Base-by-base conservation (phyloP, 1,140 invertebrate genomes). In the Diplogasteroides magnus region DNA sequence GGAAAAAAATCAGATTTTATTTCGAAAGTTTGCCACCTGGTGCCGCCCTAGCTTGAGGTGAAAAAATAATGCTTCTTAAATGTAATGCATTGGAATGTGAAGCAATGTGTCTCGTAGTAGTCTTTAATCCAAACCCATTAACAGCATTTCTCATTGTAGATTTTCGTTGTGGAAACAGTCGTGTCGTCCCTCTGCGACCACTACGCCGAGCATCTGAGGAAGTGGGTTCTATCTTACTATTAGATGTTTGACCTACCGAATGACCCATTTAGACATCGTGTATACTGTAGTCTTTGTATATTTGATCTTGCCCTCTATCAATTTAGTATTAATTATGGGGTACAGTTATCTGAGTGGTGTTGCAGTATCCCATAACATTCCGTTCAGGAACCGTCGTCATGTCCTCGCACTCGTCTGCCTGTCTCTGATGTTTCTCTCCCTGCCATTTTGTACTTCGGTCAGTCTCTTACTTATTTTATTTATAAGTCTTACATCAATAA, bases 141-240 rank as follows among this genome's bases (percentile, higher is more conserved):
- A n/a, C n/a, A n/a, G n/a, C n/a, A n/a, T n/a, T n/a, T n/a, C n/a
- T n/a, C n/a, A n/a, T n/a, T n/a, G n/a, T 19, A 69, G 32, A 13
- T 72, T 19, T 79, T 79, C 57, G 31, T 79, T 55, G 76, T 81
- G 13, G 81, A 81, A 60, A 82, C 77, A n/a, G 72, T 81, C 28
- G 79, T 81, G 1, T 73, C 76, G 1, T 78, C 78, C 2, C 69
- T 81, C 67, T 82, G 80, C 59, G 79, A 81, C 57, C 73, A 81
- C 48, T 82, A 79, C 66, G 77, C 78, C 11, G 78, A 80, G 64
- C 71, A 76, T n/a, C 64, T 80, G 19, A 60, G 78, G 29, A 58
- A 48, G 37, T 48, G 37, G 19, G 37, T 48, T 19, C 6, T 19
- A 72, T 26, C 3, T 61, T 23, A n/a, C n/a, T 48, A 48, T 48